These are phyloP conservation scores for Petrocephalus sullivani DNA, from an alignment of 2,797 vertebrate genomes.

Conservation along the genomic window DNA sequence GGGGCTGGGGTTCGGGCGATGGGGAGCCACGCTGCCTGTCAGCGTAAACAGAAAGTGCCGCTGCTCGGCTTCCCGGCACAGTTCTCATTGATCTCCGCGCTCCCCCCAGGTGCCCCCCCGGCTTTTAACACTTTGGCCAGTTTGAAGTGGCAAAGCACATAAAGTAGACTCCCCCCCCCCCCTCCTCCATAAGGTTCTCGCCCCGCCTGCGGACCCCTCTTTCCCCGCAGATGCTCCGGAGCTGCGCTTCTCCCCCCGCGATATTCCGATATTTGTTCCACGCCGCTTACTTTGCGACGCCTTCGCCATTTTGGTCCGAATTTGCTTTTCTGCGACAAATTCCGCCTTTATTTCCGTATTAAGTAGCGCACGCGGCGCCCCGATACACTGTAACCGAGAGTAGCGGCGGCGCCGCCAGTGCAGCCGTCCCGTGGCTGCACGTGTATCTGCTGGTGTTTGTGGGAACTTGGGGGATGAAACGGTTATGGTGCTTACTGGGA, in stretches of 20 bases:
- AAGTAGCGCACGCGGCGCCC: background rate
- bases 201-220: too few relatives aligned
- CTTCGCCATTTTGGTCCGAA: conserved; percentile 10
- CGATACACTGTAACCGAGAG: background rate
- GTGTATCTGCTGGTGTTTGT: background rate
- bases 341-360: background rate
- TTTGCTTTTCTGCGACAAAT: background rate
- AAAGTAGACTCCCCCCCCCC: background rate
- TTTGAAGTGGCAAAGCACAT: background rate
- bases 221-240: background rate
- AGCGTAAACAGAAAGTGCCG: conserved; percentile 33
- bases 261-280: conserved; percentile 1
- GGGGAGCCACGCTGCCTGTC: background rate
- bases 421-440: background rate
- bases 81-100: conserved; percentile 26
- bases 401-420: background rate
- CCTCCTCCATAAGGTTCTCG: too few relatives aligned
- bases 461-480: background rate
- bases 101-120: conserved; percentile 26
- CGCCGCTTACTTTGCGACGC: background rate
- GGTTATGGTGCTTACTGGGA: background rate
- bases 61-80: conserved; percentile 24
- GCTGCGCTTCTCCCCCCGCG: background rate
- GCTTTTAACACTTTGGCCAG: background rate
- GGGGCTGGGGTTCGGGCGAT: background rate